Conservation (phyloP, 2,113 vertebrate genomes). For the Pedionomus torquatus region DNA sequence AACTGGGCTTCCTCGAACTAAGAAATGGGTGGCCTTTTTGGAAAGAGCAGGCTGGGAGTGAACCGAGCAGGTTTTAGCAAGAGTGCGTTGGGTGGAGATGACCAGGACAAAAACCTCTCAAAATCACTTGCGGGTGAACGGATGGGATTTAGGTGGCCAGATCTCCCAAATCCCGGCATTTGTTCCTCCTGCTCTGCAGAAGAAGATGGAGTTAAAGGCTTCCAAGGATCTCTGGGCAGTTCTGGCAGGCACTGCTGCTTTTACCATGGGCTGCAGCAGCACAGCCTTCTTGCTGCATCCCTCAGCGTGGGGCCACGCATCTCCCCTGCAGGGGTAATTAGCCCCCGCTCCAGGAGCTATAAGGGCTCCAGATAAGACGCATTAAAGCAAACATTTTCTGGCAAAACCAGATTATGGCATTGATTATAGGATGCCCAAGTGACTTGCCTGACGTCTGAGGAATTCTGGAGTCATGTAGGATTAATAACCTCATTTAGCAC, state of each 20-base stretch:
- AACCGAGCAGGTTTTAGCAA: background rate
- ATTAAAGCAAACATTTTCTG: slow-evolving; percentile 56
- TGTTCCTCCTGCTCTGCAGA: background rate
- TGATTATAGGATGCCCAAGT: slow-evolving; percentile 60
- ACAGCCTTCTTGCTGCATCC: background rate
- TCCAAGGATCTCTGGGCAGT: background rate
- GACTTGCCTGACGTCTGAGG: slow-evolving; percentile 43
- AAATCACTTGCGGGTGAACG: background rate
- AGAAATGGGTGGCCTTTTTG: background rate
- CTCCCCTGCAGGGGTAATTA: slow-evolving; percentile 41
- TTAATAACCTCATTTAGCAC: slow-evolving; percentile 68
- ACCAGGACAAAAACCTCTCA: background rate
- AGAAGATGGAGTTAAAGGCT: background rate
- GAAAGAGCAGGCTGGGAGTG: background rate
- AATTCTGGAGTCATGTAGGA: slow-evolving; percentile 32
- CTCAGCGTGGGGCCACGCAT: accelerated
- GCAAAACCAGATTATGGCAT: slow-evolving; percentile 60
- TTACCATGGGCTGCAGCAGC: background rate
- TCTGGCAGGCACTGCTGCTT: background rate
- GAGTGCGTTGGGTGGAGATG: accelerated
- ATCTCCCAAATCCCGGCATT: background rate
- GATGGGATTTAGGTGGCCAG: background rate
- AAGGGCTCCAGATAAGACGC: slow-evolving; percentile 32
- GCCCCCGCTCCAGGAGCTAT: slow-evolving; percentile 29
- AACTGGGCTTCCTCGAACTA: background rate